phyloP scores from a whole-genome alignment of 2,113 vertebrate genomes.

The Rhegmatorhina hoffmannsi region DNA sequence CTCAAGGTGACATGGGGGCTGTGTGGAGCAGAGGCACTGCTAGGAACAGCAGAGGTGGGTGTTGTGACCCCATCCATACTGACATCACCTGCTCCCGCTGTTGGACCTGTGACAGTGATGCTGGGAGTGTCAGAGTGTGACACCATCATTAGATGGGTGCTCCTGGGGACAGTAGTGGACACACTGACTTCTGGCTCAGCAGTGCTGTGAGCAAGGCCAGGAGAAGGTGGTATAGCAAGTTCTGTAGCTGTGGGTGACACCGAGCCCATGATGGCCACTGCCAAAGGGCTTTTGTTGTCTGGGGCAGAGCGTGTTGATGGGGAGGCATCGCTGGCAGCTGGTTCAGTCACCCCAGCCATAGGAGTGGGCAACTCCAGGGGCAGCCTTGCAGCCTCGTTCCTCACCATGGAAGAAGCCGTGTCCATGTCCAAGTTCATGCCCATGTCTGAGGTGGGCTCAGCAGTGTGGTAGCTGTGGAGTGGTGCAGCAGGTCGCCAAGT shows the following conservation, averaged over 20 bases:
- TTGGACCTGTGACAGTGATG: neutral
- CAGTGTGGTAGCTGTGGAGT: fast-evolving
- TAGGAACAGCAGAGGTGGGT: neutral
- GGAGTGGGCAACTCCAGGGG: neutral
- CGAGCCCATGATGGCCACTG: fast-evolving
- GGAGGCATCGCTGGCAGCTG: no score
- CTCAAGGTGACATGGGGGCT: fast-evolving
- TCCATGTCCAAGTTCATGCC: neutral
- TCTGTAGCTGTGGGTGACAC: neutral
- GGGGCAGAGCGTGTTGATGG: fast-evolving
- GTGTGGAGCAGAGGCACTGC: neutral
- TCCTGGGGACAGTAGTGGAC: neutral
- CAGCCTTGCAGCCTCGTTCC: fast-evolving
- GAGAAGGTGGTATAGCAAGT: fast-evolving
- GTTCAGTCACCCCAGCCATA: neutral
- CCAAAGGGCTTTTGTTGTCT: fast-evolving
- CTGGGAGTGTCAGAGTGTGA: neutral
- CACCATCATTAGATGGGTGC: fast-evolving
- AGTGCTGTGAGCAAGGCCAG: neutral
- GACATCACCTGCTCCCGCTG: neutral
- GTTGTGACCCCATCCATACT: neutral
- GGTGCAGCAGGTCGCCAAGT: fast-evolving
- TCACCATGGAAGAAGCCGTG: fast-evolving
- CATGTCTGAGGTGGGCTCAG: neutral
- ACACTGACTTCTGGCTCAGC: neutral